Evolutionary conservation across 35 echinoderm and acorn worm species (phyloP), one percentile per base, ranked within the genome.

Genomic region (Heliocidaris tuberculata): DNA sequence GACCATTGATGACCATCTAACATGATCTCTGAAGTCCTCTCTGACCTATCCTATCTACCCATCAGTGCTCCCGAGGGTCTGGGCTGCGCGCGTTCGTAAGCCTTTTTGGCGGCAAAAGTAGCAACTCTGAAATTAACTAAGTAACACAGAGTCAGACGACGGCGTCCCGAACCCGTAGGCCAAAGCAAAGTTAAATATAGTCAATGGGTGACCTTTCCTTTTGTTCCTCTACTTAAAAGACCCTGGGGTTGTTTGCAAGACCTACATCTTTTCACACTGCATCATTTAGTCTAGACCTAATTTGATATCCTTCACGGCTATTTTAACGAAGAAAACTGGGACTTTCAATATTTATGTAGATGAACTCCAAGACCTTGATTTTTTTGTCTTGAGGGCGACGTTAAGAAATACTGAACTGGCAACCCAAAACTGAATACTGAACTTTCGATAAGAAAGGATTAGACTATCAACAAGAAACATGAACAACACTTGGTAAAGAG

Each of bases 181-280:
- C 19, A 78, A 78, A 78, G 27, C 65, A 78, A 78, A 78, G 65
- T 78, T 78, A 78, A 78, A 78, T 78, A 78, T 78, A 78, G 65
- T 27, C 65, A 78, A 78, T n/a, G 65, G 21, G 65, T 78, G 65
- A 78, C 65, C 60, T 78, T 78, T 78, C 19, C 65, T 78, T 78
- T n/a, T 78, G 65, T 78, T 78, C 8, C 65, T 78, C 65, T 21
- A 29, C 19, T 78, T n/a, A 78, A 78, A 78, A 78, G 2, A 78
- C 65, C 65, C 65, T 78, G 65, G 21, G 65, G 65, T n/a, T 78
- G 65, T 78, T 78, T 78, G 19, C 17, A 78, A 13, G 65, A 78
- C 65, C 60, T 78, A 78, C 65, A 78, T 78, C 15, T 78, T 42
- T 78, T 78, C 65, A 78, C 17, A 27, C 27, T n/a, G 65, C 27